Evolutionary conservation across 1,140 invertebrate species (phyloP).

Genomic region (Bacillus rossius): DNA sequence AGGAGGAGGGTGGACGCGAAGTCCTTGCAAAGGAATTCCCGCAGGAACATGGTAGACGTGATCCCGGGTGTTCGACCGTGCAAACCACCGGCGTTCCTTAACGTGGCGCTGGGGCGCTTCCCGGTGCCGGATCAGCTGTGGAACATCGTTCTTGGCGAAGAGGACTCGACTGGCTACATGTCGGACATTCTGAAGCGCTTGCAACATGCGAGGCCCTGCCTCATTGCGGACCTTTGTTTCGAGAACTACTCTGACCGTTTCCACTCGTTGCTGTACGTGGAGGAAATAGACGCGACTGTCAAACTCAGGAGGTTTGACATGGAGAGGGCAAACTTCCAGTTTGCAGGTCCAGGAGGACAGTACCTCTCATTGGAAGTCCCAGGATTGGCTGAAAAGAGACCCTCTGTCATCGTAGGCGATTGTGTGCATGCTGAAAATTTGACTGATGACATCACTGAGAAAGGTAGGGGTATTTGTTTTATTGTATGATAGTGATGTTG

Average conservation of each 20-base stretch:
- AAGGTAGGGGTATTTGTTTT: no score
- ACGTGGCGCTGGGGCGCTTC: conserved; percentile 45
- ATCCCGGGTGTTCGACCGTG: conserved; percentile 52
- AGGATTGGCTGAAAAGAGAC: conserved; percentile 75
- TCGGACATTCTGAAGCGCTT: conserved; percentile 33
- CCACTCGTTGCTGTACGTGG: conserved; percentile 65
- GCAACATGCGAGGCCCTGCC: conserved; percentile 41
- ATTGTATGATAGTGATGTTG: no score
- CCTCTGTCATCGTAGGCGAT: conserved; percentile 78
- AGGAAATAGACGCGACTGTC: conserved; percentile 58
- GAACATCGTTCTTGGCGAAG: conserved; percentile 41
- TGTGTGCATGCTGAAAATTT: conserved; percentile 51
- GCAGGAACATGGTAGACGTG: conserved; percentile 18
- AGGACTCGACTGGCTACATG: conserved; percentile 38
- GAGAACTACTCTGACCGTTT: conserved; percentile 59
- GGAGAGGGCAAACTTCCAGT: conserved; percentile 54
- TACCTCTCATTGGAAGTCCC: conserved; percentile 70
- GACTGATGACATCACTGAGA: conserved; percentile 18
- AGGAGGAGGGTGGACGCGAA: no score
- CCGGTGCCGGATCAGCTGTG: conserved; percentile 53
- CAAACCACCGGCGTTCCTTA: conserved; percentile 50
- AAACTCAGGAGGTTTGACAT: conserved; percentile 65
- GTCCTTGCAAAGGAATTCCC: no score
- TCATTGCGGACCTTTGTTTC: conserved; percentile 44
- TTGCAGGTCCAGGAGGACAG: conserved; percentile 46